These are phyloP conservation scores for Dynastes maya DNA, from an alignment of 2,888 invertebrate species.

Conservation along the genomic window DNA sequence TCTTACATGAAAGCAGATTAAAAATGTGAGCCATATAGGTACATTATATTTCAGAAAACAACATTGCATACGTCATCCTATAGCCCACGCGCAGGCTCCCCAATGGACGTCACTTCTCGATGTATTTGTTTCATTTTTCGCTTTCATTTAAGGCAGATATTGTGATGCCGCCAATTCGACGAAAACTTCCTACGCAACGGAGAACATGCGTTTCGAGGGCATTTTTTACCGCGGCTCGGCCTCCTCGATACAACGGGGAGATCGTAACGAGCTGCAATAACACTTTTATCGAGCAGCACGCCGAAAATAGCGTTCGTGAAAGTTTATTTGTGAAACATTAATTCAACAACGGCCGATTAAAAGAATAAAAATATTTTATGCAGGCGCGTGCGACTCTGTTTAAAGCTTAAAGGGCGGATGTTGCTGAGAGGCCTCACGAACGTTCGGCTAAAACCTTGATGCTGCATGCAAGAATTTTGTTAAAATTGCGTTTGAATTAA, in stretches of 20 bases:
- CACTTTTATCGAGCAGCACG: constrained; percentile 4
- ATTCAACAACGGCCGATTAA: constrained; percentile 31
- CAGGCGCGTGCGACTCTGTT: constrained; percentile 23
- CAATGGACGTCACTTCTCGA: too few relatives aligned
- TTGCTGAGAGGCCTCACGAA: not conserved
- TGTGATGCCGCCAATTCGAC: not conserved
- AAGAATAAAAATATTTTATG: constrained; percentile 35
- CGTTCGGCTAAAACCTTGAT: not conserved
- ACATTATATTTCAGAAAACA: too few relatives aligned
- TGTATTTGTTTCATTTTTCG: too few relatives aligned
- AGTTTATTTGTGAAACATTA: constrained; percentile 44
- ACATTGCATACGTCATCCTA: too few relatives aligned
- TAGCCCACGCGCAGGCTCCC: too few relatives aligned
- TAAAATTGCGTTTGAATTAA: not conserved
- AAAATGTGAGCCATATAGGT: too few relatives aligned
- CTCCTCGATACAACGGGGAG: not conserved
- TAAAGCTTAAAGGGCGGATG: constrained; percentile 17
- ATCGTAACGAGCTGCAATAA: not conserved
- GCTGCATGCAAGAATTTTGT: not conserved
- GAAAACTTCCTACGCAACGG: not conserved
- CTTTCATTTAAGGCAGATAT: too few relatives aligned
- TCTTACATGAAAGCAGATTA: too few relatives aligned
- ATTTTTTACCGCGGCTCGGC: not conserved
- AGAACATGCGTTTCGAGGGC: not conserved
- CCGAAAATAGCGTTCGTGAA: constrained; percentile 33